A percentile compares a stretch with the other conserved stretches of the same genome.
Evolutionary conservation across 2,888 invertebrate species (phyloP).

Genomic region (Ornithoptera priamus): DNA sequence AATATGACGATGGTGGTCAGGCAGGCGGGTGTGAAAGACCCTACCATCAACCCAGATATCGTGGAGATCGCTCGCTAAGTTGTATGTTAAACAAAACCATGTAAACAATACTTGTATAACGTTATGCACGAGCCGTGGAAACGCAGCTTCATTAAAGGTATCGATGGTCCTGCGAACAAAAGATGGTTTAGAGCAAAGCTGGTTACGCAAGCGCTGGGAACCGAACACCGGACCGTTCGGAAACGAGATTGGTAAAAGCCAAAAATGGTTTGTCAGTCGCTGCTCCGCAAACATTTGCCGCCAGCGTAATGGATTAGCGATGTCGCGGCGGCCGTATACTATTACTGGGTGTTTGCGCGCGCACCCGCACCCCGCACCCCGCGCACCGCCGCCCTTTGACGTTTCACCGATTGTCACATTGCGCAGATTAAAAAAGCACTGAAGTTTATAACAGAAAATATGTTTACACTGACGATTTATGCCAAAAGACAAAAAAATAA

Average conservation of each 20-base stretch:
- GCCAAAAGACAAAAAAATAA: no score
- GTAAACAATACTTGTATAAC: no score
- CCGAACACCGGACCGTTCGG: slow-evolving; percentile 24
- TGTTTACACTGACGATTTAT: no score
- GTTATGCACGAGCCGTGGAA: neutral
- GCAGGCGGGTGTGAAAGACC: no score
- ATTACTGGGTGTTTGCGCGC: slow-evolving; percentile 4
- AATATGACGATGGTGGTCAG: no score
- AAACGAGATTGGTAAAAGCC: slow-evolving; percentile 28
- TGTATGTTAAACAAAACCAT: no score
- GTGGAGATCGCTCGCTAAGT: no score
- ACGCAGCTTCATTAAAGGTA: neutral
- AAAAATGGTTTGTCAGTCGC: slow-evolving; percentile 29
- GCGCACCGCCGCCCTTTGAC: slow-evolving; percentile 7
- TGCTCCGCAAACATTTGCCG: slow-evolving; percentile 36
- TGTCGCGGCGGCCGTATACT: slow-evolving; percentile 31
- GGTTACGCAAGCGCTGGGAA: slow-evolving; percentile 28
- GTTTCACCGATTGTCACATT: slow-evolving; percentile 11
- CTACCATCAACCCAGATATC: no score
- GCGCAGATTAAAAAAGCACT: slow-evolving; percentile 19
- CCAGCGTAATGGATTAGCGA: slow-evolving; percentile 37
- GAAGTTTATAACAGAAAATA: neutral
- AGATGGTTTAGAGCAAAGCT: neutral
- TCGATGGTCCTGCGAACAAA: neutral
- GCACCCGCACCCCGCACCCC: neutral